Evolutionary conservation across 1,140 invertebrate species (phyloP), one percentile per base, ranked within the genome.

Genomic region (Muscidifurax raptorellus): DNA sequence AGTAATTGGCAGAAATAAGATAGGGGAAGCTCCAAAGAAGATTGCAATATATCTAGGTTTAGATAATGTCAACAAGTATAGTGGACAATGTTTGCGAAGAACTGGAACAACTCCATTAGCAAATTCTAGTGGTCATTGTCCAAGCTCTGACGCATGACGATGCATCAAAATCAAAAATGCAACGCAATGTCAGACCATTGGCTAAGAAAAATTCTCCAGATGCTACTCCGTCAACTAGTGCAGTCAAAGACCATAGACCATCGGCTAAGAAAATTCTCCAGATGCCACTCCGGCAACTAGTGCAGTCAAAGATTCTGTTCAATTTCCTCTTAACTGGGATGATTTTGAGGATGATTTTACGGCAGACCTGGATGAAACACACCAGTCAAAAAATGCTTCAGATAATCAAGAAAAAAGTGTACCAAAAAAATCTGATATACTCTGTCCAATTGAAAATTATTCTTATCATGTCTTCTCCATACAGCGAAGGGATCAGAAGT

Each of bases 1-100:
- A 86, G 74, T 83, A 5, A 87, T 88, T 66, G 85, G 87, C 13
- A 84, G 52, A 80, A 84, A 88, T 40, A 88, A 75, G 75, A 79
- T 88, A 83, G 84, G 71, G n/a, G 32, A 77, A 81, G 87, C 89
- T 79, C 87, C 86, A 59, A 82, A 77, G 15, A 52, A 71, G 77
- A 84, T 88, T 25, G 86, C 87, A 28, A 36, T 52, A n/a, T 87
- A 79, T 83, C 76, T 86, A 66, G 72, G 72, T 1, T 44, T 75
- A 75, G 72, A 75, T 40, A 75, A 75, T 75, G 18, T n/a, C 36
- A 40, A 7, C 13, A 36, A 22, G 15, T 75, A 75, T 28, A 75
- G 30, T 36, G 72, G 32, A 3, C 15, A 75, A 40, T 75, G 72
- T 30, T 75, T 75, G 5, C 36, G 72, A 4, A 75, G 72, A 44